Conservation (phyloP, 2,888 invertebrate genomes). For the Nymphalis c-album region DNA sequence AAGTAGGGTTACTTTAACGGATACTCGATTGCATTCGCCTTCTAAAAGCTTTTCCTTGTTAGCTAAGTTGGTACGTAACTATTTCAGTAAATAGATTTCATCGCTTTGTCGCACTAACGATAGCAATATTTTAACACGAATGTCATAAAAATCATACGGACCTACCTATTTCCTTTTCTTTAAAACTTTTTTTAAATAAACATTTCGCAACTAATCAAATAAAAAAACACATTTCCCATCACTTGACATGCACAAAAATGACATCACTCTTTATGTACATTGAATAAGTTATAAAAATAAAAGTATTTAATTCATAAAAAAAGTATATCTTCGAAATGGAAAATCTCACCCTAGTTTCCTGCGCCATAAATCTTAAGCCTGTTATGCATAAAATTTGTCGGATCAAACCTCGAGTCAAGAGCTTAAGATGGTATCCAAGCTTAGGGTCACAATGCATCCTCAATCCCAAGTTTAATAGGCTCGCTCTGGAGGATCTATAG, state of each 20-base stretch:
- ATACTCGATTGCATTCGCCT: slow-evolving; percentile 32
- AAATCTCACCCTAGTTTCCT: not conserved
- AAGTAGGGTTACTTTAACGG: slow-evolving; percentile 34
- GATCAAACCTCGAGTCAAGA: slow-evolving; percentile 36
- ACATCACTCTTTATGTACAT: no score
- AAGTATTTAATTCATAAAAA: no score
- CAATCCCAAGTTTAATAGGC: slow-evolving; percentile 52
- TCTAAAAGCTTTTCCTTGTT: slow-evolving; percentile 36
- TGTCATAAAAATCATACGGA: not conserved
- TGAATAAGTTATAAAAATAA: no score
- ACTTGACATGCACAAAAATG: no score
- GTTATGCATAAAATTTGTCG: slow-evolving; percentile 39
- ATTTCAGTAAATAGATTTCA: slow-evolving; percentile 23
- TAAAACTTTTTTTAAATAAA: no score
- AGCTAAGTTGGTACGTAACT: slow-evolving; percentile 24
- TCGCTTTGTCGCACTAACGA: slow-evolving; percentile 15
- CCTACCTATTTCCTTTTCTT: no score
- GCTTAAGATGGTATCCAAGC: slow-evolving; percentile 35
- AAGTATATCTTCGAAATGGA: no score
- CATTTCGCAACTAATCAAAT: no score
- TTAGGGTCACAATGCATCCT: slow-evolving; percentile 49
- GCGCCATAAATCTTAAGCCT: slow-evolving; percentile 23
- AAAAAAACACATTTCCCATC: no score
- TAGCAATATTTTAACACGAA: slow-evolving; percentile 13
- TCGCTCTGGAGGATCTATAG: slow-evolving; percentile 44